Conservation (phyloP, 2,797 vertebrate species). For the Zenarchopterus dispar region DNA sequence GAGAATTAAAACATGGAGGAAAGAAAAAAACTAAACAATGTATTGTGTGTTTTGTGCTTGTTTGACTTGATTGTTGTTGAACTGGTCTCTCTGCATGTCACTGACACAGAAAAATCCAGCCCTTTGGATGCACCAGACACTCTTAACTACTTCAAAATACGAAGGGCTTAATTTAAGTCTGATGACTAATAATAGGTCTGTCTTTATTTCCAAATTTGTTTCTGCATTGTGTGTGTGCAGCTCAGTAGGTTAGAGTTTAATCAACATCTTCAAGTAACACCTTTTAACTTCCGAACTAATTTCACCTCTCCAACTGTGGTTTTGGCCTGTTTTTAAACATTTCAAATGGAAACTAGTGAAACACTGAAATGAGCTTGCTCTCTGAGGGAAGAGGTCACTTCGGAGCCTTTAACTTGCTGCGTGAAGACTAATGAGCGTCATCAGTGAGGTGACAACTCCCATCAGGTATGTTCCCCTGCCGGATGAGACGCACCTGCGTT, state of each 20-base stretch:
- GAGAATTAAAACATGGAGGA: constrained; percentile 76
- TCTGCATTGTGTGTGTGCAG: background rate
- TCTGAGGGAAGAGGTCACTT: constrained; percentile 16
- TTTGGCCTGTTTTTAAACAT: no score
- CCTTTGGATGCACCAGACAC: background rate
- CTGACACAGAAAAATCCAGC: constrained; percentile 1
- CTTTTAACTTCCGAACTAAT: no score
- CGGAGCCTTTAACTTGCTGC: background rate
- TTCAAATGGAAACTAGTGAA: no score
- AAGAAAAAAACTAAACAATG: constrained; percentile 16
- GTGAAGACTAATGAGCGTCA: constrained; percentile 47
- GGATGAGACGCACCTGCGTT: constrained; percentile 61
- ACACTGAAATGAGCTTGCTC: no score
- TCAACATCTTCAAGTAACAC: no score
- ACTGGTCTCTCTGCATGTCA: constrained; percentile 65
- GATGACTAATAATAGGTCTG: background rate
- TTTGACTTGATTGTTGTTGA: constrained; percentile 30
- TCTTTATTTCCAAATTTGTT: background rate
- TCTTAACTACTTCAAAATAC: background rate
- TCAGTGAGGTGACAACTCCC: constrained; percentile 54
- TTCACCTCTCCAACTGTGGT: no score
- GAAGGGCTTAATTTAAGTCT: background rate
- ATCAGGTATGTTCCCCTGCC: constrained; percentile 31
- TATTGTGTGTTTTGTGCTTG: constrained; percentile 7
- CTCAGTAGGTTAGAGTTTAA: no score